Conservation (phyloP, 2,888 invertebrate genomes). For the Drosophila demipolita region DNA sequence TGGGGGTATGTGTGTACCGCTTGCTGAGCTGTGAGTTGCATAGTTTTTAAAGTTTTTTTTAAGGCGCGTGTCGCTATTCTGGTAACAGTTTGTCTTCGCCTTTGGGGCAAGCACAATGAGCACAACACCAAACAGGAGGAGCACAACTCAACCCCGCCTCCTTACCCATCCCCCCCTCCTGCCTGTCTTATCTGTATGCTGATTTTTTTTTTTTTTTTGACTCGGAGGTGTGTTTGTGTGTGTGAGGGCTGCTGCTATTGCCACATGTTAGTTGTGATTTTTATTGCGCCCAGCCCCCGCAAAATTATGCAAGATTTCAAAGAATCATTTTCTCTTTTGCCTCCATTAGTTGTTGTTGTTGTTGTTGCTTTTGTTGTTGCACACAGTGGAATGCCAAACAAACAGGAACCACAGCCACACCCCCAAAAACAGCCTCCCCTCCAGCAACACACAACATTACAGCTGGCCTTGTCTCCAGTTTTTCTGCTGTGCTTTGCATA, state of each 20-base stretch:
- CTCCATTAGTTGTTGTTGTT: slow-evolving; percentile 10
- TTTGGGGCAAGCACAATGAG: slow-evolving; percentile 6
- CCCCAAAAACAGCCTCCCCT: slow-evolving; percentile 1
- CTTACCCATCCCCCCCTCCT: background rate
- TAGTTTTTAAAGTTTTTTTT: slow-evolving; percentile 61
- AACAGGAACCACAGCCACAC: slow-evolving; percentile 21
- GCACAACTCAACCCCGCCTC: background rate
- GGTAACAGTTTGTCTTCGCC: background rate
- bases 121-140: slow-evolving; percentile 25
- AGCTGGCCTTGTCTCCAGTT: slow-evolving; percentile 21
- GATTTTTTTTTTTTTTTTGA: background rate
- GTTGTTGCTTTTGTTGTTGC: slow-evolving; percentile 8
- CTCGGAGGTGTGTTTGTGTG: background rate
- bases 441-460: background rate
- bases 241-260: background rate
- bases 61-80: slow-evolving; percentile 40
- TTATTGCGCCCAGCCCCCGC: slow-evolving; percentile 58
- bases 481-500: slow-evolving; percentile 74
- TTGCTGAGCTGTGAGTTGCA: slow-evolving; percentile 21
- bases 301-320: slow-evolving; percentile 77
- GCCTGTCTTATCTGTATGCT: background rate
- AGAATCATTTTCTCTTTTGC: slow-evolving; percentile 46
- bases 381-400: slow-evolving; percentile 34
- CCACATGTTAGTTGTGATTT: slow-evolving; percentile 77
- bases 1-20: background rate